A percentile compares a stretch with the other conserved stretches of the same genome.
Conservation (phyloP, 1,140 invertebrate species). For the Achatina immaculata region DNA sequence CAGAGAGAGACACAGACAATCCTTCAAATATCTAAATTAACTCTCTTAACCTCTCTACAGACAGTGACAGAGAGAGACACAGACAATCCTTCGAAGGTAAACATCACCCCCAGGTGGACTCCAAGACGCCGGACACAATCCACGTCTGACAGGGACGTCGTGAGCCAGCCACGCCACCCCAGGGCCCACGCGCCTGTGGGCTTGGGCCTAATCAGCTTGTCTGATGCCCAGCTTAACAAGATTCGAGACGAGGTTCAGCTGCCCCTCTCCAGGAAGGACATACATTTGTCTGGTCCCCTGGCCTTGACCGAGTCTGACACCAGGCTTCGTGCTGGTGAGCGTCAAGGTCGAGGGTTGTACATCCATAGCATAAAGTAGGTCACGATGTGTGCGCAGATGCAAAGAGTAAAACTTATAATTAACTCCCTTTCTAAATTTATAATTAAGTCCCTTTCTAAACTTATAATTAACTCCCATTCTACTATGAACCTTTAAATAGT, state of each 20-base stretch:
- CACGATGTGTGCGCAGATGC: no score
- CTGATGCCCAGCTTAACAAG: conserved; percentile 42
- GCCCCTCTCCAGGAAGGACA: conserved; percentile 94
- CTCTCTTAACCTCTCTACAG: no score
- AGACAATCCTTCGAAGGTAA: no score
- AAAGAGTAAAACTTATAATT: no score
- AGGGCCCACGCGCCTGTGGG: conserved; percentile 24
- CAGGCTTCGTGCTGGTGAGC: conserved; percentile 17
- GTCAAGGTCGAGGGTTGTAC: conserved; percentile 78
- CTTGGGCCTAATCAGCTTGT: conserved; percentile 39
- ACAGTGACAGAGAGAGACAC: no score
- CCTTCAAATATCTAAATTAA: no score
- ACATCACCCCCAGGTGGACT: no score
- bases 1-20: no score
- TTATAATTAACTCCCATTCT: no score
- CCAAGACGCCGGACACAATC: not conserved
- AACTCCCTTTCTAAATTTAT: no score
- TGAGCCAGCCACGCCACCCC: not conserved
- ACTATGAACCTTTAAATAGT: no score
- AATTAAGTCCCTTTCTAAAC: no score
- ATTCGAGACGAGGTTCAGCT: conserved; percentile 77
- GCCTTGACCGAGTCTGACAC: conserved; percentile 81
- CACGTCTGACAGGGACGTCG: not conserved
- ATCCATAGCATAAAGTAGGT: conserved; percentile 46
- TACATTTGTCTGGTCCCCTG: conserved; percentile 75